Evolutionary conservation across 2,888 invertebrate genomes (phyloP), one percentile per base, ranked within the genome.

Genomic region (Apodemia mormo): DNA sequence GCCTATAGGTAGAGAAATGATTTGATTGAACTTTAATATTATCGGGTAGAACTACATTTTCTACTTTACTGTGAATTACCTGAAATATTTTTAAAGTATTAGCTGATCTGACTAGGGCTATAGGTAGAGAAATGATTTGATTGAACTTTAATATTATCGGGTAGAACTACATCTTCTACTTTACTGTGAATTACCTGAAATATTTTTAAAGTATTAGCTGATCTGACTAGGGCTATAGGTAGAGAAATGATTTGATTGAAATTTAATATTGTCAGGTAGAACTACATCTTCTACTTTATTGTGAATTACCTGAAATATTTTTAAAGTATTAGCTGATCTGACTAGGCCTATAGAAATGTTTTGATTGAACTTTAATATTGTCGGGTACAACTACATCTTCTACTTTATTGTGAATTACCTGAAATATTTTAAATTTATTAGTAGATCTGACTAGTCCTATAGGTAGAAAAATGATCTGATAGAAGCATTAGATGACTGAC

Each of bases 41-140:
- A 74, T 84, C 77, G 0, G 96, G 96, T 67, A 97, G 85, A 1
- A 86, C 82, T 3, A 98, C 94, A 81, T 98, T 96, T 92, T 98
- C 98, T 8, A 97, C 94, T 90, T 93, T 94, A 68, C 95, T 95
- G 80, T 97, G 95, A 64, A 98, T 94, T 10, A 97, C 95, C 95
- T 96, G 76, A 12, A 79, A 79, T 58, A 67, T 49, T 14, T n/a
- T 33, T 22, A 12, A 67, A 10, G 9, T 65, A 40, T 29, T 65
- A 52, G 14, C 40, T 37, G n/a, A 12, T 2, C 30, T 68, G 29
- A 67, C 61, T 58, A 67, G 8, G 30, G 56, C 22, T 29, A 64
- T 10, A 30, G 10, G 22, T 22, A 40, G 67, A 40, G 37, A 52
- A 5, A 8, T 8, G 7, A 40, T 40, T 7, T 40, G 40, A 40